A percentile compares a stretch with the other conserved stretches of the same genome.
Evolutionary conservation across 2,113 vertebrate species (phyloP).

Genomic region (Sarotherodon lohbergeri): DNA sequence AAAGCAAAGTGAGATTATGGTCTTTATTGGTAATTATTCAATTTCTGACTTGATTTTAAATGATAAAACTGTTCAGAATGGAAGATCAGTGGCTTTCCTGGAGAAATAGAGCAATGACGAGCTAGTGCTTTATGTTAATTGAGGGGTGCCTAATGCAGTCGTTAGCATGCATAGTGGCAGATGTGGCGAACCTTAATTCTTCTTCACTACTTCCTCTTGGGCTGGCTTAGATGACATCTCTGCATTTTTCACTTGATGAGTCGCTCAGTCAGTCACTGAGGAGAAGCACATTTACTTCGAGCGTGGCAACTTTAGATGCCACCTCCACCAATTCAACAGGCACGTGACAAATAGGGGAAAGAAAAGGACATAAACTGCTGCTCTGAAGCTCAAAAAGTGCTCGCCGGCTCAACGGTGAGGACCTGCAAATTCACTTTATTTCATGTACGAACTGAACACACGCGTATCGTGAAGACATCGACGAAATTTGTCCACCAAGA

Average conservation of each 20-base stretch:
- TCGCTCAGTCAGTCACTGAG: slow-evolving; percentile 34
- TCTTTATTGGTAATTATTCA: slow-evolving; percentile 59
- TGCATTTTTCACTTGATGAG: slow-evolving; percentile 53
- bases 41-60: slow-evolving; percentile 37
- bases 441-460: background rate
- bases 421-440: background rate
- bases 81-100: slow-evolving; percentile 45
- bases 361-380: background rate
- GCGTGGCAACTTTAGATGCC: slow-evolving; percentile 28
- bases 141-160: slow-evolving; percentile 63
- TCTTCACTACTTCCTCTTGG: slow-evolving; percentile 61
- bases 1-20: slow-evolving; percentile 48
- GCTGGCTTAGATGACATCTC: slow-evolving; percentile 53
- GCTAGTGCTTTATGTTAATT: slow-evolving; percentile 62
- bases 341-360: slow-evolving; percentile 7
- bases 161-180: slow-evolving; percentile 59
- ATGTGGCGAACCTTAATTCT: slow-evolving; percentile 53
- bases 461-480: background rate
- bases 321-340: slow-evolving; percentile 31
- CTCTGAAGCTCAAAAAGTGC: background rate
- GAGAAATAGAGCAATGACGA: slow-evolving; percentile 54
- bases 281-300: slow-evolving; percentile 44
- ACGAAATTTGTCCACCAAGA: background rate
- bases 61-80: slow-evolving; percentile 47
- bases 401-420: background rate